Evolutionary conservation across 2,113 vertebrate species (phyloP).

Genomic region (Gobiocypris rarus): DNA sequence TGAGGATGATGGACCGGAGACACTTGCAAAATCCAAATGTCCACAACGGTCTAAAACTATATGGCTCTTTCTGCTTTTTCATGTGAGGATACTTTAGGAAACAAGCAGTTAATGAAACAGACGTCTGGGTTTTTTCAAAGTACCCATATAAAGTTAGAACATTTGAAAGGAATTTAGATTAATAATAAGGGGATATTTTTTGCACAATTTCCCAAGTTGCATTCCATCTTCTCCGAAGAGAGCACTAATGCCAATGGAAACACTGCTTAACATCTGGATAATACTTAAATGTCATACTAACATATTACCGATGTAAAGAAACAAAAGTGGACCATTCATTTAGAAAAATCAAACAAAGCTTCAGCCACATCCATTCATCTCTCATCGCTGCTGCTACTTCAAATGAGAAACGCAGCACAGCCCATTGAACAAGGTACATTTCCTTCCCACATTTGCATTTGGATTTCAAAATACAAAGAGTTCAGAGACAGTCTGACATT

Average conservation of each 20-base stretch:
- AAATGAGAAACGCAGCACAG: slow-evolving; percentile 34
- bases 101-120: slow-evolving; percentile 60
- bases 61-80: slow-evolving; percentile 44
- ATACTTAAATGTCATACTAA: slow-evolving; percentile 66
- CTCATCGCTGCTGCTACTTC: slow-evolving; percentile 15
- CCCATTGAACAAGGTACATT: slow-evolving; percentile 14
- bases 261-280: slow-evolving; percentile 68
- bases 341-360: slow-evolving; percentile 45
- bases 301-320: slow-evolving; percentile 38
- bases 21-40: slow-evolving; percentile 59
- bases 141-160: slow-evolving; percentile 60
- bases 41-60: slow-evolving; percentile 60
- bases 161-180: slow-evolving; percentile 70
- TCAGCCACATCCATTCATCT: slow-evolving; percentile 39
- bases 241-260: slow-evolving; percentile 68
- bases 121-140: slow-evolving; percentile 73
- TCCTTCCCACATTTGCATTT: slow-evolving; percentile 20
- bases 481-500: slow-evolving; percentile 41
- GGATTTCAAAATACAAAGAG: slow-evolving; percentile 11
- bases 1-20: slow-evolving; percentile 66
- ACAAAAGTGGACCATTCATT: slow-evolving; percentile 42
- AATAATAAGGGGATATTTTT: slow-evolving; percentile 67
- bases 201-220: slow-evolving; percentile 62
- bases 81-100: slow-evolving; percentile 52
- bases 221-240: slow-evolving; percentile 62